phyloP scores from a whole-genome alignment of 2,113 vertebrate genomes.

The Alethe diademata region DNA sequence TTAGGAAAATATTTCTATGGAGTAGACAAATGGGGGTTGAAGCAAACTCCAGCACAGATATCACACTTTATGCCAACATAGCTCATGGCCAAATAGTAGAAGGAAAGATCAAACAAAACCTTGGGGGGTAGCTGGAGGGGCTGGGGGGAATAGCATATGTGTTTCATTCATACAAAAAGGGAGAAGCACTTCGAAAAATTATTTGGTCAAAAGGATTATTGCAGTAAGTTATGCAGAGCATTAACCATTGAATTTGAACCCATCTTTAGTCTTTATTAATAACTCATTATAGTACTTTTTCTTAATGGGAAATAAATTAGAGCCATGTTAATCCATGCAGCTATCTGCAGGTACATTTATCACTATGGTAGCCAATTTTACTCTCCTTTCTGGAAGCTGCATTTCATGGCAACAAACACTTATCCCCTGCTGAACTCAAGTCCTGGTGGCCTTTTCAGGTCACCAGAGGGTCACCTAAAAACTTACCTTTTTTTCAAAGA shows the following conservation, averaged over 20 bases:
- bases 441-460: background rate
- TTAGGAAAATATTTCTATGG: background rate
- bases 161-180: background rate
- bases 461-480: background rate
- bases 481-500: background rate
- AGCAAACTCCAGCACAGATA: background rate
- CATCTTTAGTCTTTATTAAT: slow-evolving; percentile 51
- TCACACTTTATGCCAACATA: background rate
- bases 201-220: slow-evolving; percentile 30
- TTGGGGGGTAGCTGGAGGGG: background rate
- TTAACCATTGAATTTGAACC: slow-evolving; percentile 40
- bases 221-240: slow-evolving; percentile 24
- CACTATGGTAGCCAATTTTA: background rate
- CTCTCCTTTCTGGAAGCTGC: background rate
- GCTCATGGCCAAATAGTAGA: background rate
- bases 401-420: background rate
- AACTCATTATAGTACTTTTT: slow-evolving; percentile 48
- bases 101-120: background rate
- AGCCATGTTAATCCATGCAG: slow-evolving; percentile 32
- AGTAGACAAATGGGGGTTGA: background rate
- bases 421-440: background rate
- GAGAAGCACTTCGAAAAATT: background rate
- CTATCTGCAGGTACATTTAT: slow-evolving; percentile 55
- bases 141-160: background rate
- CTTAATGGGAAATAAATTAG: slow-evolving; percentile 49